phyloP scores from a whole-genome alignment of 2,888 invertebrate genomes.

The Tenthredo mesomela region DNA sequence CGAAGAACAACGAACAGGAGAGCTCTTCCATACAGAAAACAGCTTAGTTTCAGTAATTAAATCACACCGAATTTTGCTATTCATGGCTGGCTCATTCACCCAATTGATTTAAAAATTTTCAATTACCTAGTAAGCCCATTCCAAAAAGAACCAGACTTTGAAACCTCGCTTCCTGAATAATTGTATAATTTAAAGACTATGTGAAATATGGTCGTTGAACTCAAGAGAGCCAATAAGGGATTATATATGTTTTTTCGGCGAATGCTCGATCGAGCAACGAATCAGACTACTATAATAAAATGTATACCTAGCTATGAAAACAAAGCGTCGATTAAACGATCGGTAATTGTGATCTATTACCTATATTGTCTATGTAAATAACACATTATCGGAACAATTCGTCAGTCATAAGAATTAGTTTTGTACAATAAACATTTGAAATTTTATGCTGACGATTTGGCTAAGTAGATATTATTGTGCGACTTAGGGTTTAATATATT shows the following conservation, averaged over 20 bases:
- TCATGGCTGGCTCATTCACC: not conserved
- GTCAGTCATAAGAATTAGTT: not conserved
- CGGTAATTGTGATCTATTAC: constrained; percentile 8
- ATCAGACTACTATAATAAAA: not conserved
- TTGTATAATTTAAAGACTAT: not conserved
- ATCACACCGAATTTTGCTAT: not conserved
- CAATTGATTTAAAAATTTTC: not conserved
- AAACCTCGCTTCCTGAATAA: not conserved
- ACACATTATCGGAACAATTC: not conserved
- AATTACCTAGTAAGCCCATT: not conserved
- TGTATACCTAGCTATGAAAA: not conserved
- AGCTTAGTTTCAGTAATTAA: not conserved
- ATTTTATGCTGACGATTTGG: constrained; percentile 14
- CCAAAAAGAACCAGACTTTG: constrained; percentile 5
- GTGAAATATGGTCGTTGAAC: not conserved
- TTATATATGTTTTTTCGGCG: not conserved
- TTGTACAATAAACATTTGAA: not conserved
- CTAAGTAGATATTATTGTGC: constrained; percentile 35
- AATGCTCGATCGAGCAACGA: not conserved
- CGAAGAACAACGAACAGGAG: not conserved
- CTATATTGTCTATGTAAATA: constrained; percentile 1
- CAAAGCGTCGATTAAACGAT: not conserved
- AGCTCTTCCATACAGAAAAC: not conserved
- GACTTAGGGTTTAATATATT: not conserved
- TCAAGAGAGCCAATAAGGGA: not conserved